Conservation (phyloP, 2,888 invertebrate species). For the Drosophila falleni region DNA sequence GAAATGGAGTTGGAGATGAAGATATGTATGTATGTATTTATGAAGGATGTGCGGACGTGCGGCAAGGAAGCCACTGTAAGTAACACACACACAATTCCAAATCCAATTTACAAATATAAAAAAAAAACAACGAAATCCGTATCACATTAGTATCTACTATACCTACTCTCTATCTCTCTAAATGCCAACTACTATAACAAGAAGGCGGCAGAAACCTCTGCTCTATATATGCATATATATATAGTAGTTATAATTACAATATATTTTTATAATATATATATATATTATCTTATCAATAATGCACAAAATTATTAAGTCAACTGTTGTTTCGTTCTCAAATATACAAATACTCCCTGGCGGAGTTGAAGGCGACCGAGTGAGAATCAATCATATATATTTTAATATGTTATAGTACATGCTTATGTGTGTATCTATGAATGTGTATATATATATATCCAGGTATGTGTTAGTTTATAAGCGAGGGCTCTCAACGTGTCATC, state of each 20-base stretch:
- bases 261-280: slow-evolving; percentile 11
- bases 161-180: slow-evolving; percentile 58
- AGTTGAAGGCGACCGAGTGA: slow-evolving; percentile 29
- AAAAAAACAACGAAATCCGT: slow-evolving; percentile 51
- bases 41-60: slow-evolving; percentile 61
- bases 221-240: slow-evolving; percentile 21
- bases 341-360: slow-evolving; percentile 57
- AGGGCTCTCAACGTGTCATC: slow-evolving; percentile 30
- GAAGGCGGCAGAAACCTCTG: slow-evolving; percentile 31
- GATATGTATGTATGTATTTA: slow-evolving; percentile 39
- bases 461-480: slow-evolving; percentile 72
- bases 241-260: slow-evolving; percentile 29
- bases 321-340: slow-evolving; percentile 66
- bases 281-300: slow-evolving; percentile 22
- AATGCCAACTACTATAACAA: slow-evolving; percentile 28
- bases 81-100: slow-evolving; percentile 61
- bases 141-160: slow-evolving; percentile 49
- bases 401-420: slow-evolving; percentile 1
- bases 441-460: slow-evolving; percentile 39
- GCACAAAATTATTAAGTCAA: slow-evolving; percentile 63
- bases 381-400: neutral
- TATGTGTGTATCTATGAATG: neutral
- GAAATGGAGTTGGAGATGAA: slow-evolving; percentile 30
- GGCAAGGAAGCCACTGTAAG: slow-evolving; percentile 84
- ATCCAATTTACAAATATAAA: slow-evolving; percentile 41